These are phyloP conservation scores for Columba livia DNA, from an alignment of 2,113 vertebrate species.

Conservation along the genomic window DNA sequence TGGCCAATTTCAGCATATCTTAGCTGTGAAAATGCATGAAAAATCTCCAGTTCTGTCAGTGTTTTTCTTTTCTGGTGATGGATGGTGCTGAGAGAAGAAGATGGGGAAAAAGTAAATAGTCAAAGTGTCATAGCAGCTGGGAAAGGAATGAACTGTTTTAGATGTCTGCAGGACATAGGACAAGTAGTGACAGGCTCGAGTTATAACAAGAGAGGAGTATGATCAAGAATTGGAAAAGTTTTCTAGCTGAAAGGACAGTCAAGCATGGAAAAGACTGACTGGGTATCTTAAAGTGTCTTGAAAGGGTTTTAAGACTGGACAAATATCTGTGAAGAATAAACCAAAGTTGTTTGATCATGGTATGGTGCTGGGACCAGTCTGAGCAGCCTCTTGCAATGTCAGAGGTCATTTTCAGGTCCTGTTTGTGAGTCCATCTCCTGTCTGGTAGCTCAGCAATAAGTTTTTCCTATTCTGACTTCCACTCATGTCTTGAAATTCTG, in stretches of 20 bases:
- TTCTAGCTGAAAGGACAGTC: background rate
- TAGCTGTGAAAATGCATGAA: background rate
- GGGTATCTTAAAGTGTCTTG: background rate
- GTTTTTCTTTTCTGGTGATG: background rate
- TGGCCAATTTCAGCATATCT: background rate
- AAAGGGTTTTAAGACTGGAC: background rate
- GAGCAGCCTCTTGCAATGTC: background rate
- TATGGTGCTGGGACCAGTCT: background rate
- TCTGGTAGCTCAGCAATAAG: background rate
- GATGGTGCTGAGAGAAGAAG: background rate
- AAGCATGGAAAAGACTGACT: background rate
- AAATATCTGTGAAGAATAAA: background rate
- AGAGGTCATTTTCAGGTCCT: background rate
- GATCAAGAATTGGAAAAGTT: background rate
- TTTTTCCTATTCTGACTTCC: background rate
- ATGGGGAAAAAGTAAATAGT: background rate
- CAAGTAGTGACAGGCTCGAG: background rate
- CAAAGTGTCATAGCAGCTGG: background rate
- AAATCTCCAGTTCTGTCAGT: background rate
- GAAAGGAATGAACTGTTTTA: background rate
- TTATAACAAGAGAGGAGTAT: background rate
- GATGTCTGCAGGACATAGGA: background rate
- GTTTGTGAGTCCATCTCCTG: background rate
- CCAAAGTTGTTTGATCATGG: background rate
- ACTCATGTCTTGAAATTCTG: background rate